Evolutionary conservation across 2,113 vertebrate species (phyloP).

Genomic region (Donacobius atricapilla): DNA sequence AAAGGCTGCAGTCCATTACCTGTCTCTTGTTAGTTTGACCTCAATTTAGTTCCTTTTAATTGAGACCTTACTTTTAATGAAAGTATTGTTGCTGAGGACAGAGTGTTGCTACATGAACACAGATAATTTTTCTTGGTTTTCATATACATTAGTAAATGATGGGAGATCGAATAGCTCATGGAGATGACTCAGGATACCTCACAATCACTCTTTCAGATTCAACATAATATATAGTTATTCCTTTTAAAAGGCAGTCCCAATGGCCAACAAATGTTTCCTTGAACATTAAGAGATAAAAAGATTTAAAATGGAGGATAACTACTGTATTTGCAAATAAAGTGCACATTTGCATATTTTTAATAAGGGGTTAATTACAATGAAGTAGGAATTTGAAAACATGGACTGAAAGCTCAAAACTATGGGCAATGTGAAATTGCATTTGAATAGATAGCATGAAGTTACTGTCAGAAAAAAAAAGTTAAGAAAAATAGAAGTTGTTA

Average conservation of each 20-base stretch:
- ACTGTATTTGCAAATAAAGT: neutral
- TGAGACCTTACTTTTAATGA: neutral
- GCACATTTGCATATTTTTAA: neutral
- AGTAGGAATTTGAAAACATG: neutral
- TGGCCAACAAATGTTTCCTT: neutral
- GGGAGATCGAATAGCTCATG: neutral
- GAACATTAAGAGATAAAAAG: neutral
- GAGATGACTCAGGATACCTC: neutral
- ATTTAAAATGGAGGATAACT: neutral
- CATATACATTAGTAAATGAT: neutral
- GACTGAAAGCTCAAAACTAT: neutral
- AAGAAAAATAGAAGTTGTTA: neutral
- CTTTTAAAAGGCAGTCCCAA: neutral
- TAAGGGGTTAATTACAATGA: conserved; percentile 12
- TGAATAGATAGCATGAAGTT: neutral
- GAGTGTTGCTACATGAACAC: neutral
- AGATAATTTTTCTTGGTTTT: neutral
- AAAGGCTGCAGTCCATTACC: neutral
- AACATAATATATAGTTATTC: neutral
- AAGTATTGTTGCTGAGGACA: neutral
- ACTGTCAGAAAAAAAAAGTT: neutral
- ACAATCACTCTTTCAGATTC: neutral
- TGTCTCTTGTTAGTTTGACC: neutral
- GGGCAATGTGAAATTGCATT: neutral
- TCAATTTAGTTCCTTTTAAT: neutral